A percentile compares a stretch with the other conserved stretches of the same genome.
These are phyloP conservation scores for Brassicogethes aeneus DNA, from an alignment of 2,888 invertebrate genomes.

Conservation along the genomic window DNA sequence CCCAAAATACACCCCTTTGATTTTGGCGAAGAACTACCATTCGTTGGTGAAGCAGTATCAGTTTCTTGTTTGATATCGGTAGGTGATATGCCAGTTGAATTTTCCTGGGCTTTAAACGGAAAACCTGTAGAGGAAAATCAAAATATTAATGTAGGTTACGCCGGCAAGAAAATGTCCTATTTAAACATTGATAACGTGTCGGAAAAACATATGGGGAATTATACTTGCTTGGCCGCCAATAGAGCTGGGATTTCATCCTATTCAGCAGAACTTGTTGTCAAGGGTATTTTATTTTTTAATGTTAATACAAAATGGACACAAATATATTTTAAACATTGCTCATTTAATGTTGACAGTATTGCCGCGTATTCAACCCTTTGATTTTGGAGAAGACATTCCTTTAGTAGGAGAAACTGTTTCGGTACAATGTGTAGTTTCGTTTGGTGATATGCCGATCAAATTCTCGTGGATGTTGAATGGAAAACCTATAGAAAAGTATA, in stretches of 20 bases:
- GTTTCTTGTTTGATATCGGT: conserved; percentile 43
- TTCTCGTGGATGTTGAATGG: conserved; percentile 64
- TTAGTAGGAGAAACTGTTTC: conserved; percentile 32
- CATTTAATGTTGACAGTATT: conserved; percentile 3
- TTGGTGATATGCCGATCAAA: conserved; percentile 58
- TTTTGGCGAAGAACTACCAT: conserved; percentile 50
- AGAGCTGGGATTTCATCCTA: conserved; percentile 42
- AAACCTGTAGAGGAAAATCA: conserved; percentile 44
- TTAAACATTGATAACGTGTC: conserved; percentile 48
- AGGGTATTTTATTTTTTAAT: conserved; percentile 38
- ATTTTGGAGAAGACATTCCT: conserved; percentile 50
- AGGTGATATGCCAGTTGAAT: conserved; percentile 60
- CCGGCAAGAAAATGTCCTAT: conserved; percentile 53
- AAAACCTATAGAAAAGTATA: conserved; percentile 43
- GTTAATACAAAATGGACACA: no score
- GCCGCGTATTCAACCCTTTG: conserved; percentile 4
- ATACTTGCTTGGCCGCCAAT: conserved; percentile 46
- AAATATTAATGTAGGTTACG: conserved; percentile 46
- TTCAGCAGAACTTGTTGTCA: conserved; percentile 43
- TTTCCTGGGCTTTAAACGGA: conserved; percentile 62
- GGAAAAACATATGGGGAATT: conserved; percentile 46
- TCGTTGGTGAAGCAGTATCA: conserved; percentile 31
- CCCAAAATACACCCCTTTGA: conserved; percentile 3
- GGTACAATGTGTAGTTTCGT: conserved; percentile 43
- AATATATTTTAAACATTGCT: background rate